Evolutionary conservation across 2,797 vertebrate species (phyloP), one percentile per base, ranked within the genome.

Genomic region (Ambastaia sidthimunki): DNA sequence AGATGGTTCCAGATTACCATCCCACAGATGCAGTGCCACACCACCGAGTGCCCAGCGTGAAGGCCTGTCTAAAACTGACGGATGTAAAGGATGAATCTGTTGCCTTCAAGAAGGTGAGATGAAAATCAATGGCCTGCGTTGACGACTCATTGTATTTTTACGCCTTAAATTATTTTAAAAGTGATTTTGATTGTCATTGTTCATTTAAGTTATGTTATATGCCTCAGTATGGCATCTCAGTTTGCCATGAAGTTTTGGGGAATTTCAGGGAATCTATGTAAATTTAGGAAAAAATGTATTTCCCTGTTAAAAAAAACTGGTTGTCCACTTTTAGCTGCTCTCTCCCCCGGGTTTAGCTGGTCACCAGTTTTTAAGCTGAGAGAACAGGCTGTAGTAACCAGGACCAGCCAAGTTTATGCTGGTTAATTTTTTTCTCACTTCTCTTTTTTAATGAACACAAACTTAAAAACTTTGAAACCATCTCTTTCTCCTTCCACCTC

Each of bases 1-100:
- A 98, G 97, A 98, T 98, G 97, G 96, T 90, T 37, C 85, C 93
- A 90, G 93, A 96, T 96, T 96, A 95, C 94, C 91, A 89, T 91
- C 89, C 92, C 91, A 82, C 93, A 93, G 93, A 94, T 91, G 93
- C 70, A 31, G 80, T 91, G 93, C 93, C 91, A 94, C 92, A 87
- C 94, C 94, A 90, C 31, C 73, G 83, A 90, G 94, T 96, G 94
- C 93, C 83, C 93, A 95, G 94, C 91, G 77, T 94, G 95, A 94
- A 91, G 82, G 93, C 90, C 94, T 95, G 94, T 96, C 93, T 93
- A 94, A 95, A 95, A 93, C 92, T 95, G 92, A 89, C 90, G 90
- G 87, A 87, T 91, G 90, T 93, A 91, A 94, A 92, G 94, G 93
- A 94, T 94, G 93, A 94, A 94, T 94, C 92, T 93, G 90, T 93